Conservation (phyloP, 2,797 vertebrate species). For the Mormyrus proboscirostris region DNA sequence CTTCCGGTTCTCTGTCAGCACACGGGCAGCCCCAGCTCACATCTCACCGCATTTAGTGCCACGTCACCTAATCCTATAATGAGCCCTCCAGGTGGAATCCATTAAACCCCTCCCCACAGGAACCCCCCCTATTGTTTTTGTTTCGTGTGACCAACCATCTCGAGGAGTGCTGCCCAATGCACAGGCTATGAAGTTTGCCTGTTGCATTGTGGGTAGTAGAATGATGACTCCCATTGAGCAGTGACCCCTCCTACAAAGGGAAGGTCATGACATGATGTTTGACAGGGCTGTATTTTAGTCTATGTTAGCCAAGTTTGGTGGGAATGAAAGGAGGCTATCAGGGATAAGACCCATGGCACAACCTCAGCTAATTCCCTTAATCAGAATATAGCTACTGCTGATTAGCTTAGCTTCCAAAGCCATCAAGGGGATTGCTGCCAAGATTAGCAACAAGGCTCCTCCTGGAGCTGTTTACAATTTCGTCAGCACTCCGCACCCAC, state of each 20-base stretch:
- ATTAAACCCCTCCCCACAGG: not conserved
- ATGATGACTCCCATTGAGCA: not conserved
- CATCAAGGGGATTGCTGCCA: conserved; percentile 43
- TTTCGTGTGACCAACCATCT: not conserved
- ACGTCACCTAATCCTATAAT: not conserved
- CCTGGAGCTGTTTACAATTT: conserved; percentile 42
- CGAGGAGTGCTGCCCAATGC: not conserved
- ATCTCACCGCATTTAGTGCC: not conserved
- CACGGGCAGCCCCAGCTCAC: not conserved
- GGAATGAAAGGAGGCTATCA: conserved; percentile 63
- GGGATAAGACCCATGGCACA: conserved; percentile 61
- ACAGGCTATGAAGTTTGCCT: not conserved
- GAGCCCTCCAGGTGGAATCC: not conserved
- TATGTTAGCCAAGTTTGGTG: conserved; percentile 52
- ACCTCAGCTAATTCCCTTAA: conserved; percentile 62
- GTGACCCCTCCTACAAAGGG: not conserved
- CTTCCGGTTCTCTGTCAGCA: not conserved
- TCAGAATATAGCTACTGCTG: conserved; percentile 52
- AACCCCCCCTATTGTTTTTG: not conserved
- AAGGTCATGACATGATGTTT: not conserved
- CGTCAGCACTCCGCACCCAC: conserved; percentile 6
- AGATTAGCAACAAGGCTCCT: conserved; percentile 61
- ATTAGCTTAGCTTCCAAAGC: conserved; percentile 51
- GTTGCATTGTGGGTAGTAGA: not conserved
- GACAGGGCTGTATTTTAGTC: conserved; percentile 12